A percentile compares a stretch with the other conserved stretches of the same genome.
phyloP scores from a whole-genome alignment of 2,888 invertebrate genomes.

The Conchocele bisecta region DNA sequence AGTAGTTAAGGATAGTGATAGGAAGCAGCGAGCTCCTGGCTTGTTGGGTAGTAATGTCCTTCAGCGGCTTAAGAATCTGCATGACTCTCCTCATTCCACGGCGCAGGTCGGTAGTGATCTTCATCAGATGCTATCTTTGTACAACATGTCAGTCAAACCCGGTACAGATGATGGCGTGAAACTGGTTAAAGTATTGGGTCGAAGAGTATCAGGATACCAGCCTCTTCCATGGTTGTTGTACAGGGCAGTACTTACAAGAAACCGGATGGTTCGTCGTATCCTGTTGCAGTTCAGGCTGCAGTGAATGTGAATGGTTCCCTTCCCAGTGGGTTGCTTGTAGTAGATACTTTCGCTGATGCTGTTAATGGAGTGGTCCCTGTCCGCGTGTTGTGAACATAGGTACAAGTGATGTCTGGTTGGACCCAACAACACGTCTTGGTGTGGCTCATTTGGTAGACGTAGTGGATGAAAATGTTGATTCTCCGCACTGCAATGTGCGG shows the following conservation, averaged over 20 bases:
- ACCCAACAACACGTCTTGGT: conserved; percentile 1
- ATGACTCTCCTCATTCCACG: background rate
- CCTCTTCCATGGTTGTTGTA: conserved; percentile 5
- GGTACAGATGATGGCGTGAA: background rate
- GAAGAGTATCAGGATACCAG: background rate
- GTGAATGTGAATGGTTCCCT: background rate
- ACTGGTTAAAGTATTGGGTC: conserved; percentile 1
- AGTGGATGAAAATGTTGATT: background rate
- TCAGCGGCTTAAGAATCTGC: background rate
- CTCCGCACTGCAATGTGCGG: background rate
- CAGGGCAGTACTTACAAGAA: background rate
- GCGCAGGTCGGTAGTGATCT: background rate
- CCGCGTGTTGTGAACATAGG: conserved; percentile 11
- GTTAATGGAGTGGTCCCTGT: background rate
- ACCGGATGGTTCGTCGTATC: background rate
- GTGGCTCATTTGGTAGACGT: conserved; percentile 1
- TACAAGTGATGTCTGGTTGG: conserved; percentile 10
- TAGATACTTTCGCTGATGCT: conserved; percentile 13
- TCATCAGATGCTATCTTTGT: background rate
- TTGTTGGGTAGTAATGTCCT: background rate
- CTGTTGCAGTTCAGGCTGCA: conserved; percentile 12
- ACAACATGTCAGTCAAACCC: background rate
- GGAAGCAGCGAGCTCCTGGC: background rate
- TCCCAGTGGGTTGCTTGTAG: background rate
- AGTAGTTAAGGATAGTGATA: background rate